phyloP scores from a whole-genome alignment of 2,113 vertebrate genomes.

The Morone saxatilis region DNA sequence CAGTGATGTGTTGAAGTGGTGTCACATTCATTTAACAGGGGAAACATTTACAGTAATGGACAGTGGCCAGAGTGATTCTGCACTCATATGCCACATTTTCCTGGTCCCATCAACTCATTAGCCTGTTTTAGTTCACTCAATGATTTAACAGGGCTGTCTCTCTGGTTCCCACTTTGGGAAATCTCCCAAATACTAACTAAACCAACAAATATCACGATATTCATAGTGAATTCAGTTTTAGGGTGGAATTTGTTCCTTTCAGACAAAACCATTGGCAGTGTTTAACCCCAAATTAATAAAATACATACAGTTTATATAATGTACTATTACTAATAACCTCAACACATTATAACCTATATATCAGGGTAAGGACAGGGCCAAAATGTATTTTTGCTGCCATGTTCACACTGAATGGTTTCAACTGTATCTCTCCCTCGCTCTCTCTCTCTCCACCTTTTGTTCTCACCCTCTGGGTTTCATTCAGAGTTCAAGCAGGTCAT shows the following conservation, averaged over 20 bases:
- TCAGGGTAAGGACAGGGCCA: not conserved
- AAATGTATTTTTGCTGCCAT: not conserved
- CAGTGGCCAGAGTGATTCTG: not conserved
- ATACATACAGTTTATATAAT: not conserved
- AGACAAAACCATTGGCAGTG: too few relatives aligned
- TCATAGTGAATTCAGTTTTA: not conserved
- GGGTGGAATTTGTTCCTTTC: not conserved
- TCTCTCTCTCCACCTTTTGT: slow-evolving; percentile 46
- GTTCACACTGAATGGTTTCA: slow-evolving; percentile 14
- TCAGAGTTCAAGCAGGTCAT: slow-evolving; percentile 77
- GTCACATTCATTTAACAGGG: not conserved
- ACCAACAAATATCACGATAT: not conserved
- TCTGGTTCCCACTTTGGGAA: not conserved
- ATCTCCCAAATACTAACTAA: not conserved
- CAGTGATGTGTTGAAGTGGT: not conserved
- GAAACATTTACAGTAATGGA: not conserved
- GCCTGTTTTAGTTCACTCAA: not conserved
- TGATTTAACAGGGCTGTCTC: not conserved
- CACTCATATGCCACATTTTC: not conserved
- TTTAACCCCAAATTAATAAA: not conserved
- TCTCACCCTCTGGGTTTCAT: slow-evolving; percentile 64
- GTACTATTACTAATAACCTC: not conserved
- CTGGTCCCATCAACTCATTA: not conserved
- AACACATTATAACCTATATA: not conserved
- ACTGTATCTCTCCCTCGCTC: slow-evolving; percentile 12